Percentiles rank a stretch among this genome's conserved stretches.
Evolutionary conservation across 2,888 invertebrate species (phyloP).

Genomic region (Apoda limacodes): DNA sequence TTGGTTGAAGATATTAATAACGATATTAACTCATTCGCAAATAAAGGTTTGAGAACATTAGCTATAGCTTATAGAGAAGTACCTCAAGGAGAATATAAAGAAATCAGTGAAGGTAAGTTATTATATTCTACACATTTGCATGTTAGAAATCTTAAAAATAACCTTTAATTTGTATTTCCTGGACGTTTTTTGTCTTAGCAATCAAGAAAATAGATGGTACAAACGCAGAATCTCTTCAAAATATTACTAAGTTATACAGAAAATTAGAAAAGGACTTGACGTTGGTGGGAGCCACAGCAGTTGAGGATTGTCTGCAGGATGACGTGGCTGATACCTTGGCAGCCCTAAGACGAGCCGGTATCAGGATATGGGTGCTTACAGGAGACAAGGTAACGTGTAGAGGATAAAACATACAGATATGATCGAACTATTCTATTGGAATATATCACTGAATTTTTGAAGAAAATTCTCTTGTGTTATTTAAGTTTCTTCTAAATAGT

Average conservation of each 20-base stretch:
- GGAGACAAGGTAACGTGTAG: slow-evolving; percentile 93
- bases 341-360: slow-evolving; percentile 81
- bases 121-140: too few species aligned
- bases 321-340: slow-evolving; percentile 86
- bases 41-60: slow-evolving; percentile 83
- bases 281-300: slow-evolving; percentile 86
- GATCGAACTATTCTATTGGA: too few species aligned
- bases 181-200: too few species aligned
- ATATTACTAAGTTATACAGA: slow-evolving; percentile 40
- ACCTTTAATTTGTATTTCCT: too few species aligned
- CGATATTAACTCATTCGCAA: slow-evolving; percentile 69
- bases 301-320: slow-evolving; percentile 90
- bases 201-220: slow-evolving; percentile 40
- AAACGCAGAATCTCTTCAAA: slow-evolving; percentile 36
- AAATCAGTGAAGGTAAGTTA: background rate
- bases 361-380: slow-evolving; percentile 92
- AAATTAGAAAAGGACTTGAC: slow-evolving; percentile 67
- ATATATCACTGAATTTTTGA: too few species aligned
- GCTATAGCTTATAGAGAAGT: slow-evolving; percentile 81
- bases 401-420: too few species aligned
- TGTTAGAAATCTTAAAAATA: too few species aligned
- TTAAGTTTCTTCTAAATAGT: too few species aligned
- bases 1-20: slow-evolving; percentile 56
- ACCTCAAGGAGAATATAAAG: slow-evolving; percentile 73
- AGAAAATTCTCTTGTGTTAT: too few species aligned